These are phyloP conservation scores for Eudasyphora cyanicolor DNA, from an alignment of 2,888 invertebrate species.

Conservation along the genomic window DNA sequence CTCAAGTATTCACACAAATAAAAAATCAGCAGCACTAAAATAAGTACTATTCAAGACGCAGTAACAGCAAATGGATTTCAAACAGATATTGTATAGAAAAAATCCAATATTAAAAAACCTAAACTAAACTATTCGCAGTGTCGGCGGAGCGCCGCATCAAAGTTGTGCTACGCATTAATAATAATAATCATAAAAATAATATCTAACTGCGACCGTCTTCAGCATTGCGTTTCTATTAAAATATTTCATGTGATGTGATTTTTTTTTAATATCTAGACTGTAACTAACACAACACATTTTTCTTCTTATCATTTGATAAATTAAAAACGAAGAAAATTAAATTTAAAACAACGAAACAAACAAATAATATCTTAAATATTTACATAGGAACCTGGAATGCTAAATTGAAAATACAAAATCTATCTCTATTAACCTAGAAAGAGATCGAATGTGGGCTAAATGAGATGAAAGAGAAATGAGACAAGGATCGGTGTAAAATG, in stretches of 20 bases:
- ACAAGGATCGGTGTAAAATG: too few species aligned
- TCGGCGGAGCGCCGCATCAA: too few species aligned
- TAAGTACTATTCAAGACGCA: neutral
- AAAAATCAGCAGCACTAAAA: neutral
- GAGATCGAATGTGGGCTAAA: too few species aligned
- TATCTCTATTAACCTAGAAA: neutral
- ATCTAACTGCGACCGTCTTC: neutral
- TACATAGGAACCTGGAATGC: neutral
- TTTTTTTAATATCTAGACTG: constrained; percentile 12
- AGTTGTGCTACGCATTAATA: too few species aligned
- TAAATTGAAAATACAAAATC: neutral
- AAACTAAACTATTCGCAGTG: constrained; percentile 2
- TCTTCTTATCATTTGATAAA: neutral
- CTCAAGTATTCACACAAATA: constrained; percentile 67
- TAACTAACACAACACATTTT: constrained; percentile 1
- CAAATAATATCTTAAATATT: neutral
- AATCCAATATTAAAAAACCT: neutral
- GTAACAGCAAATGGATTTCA: constrained; percentile 26
- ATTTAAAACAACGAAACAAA: neutral
- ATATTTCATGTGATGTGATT: neutral
- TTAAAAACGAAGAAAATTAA: neutral
- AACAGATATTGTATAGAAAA: neutral
- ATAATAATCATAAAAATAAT: too few species aligned
- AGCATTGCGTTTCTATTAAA: constrained; percentile 1
- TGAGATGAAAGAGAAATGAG: too few species aligned